Evolutionary conservation across 2,888 invertebrate genomes (phyloP), one percentile per base, ranked within the genome.

Genomic region (Phoenoteleia sp.): DNA sequence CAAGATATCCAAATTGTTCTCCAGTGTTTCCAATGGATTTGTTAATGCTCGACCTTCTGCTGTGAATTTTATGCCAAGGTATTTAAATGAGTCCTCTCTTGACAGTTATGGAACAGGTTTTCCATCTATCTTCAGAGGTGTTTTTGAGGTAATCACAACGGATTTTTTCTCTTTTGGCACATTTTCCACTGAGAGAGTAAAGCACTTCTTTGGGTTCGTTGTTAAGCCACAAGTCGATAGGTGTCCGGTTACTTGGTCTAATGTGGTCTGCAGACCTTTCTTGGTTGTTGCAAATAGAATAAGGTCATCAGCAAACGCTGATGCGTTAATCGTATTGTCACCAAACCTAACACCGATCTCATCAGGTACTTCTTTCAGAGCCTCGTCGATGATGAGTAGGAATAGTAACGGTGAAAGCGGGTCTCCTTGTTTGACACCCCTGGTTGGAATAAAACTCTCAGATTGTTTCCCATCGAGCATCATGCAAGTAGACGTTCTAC

Each of bases 401-500:
- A 86, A 88, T 0, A 83, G 1, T 0, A 87, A 52, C 0, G 86
- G 86, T 0, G 87, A 84, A 0, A 87, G 27, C 0, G 94, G 94
- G 93, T 94, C 94, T 92, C 94, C 91, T 94, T 94, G 93, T 93
- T 93, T 94, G 92, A 95, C 92, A 90, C 94, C 93, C 0, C 17
- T 15, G 33, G n/a, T n/a, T n/a, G n/a, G n/a, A n/a, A n/a, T n/a
- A n/a, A n/a, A n/a, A n/a, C n/a, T n/a, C 6, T 6, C 6, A 2
- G 15, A 39, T 39, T 39, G 15, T 3, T 39, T 3, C 7, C 15
- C 15, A 3, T 39, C 15, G 15, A 2, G 15, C 2, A 7, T 4
- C 15, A 39, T n/a, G 3, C n/a, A 4, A 3, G 39, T 39, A 3
- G 3, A 5, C 15, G 39, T 15, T n/a, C 21, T 54, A 23, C 15